Evolutionary conservation across 2,113 vertebrate genomes (phyloP).

Genomic region (Albula glossodonta): DNA sequence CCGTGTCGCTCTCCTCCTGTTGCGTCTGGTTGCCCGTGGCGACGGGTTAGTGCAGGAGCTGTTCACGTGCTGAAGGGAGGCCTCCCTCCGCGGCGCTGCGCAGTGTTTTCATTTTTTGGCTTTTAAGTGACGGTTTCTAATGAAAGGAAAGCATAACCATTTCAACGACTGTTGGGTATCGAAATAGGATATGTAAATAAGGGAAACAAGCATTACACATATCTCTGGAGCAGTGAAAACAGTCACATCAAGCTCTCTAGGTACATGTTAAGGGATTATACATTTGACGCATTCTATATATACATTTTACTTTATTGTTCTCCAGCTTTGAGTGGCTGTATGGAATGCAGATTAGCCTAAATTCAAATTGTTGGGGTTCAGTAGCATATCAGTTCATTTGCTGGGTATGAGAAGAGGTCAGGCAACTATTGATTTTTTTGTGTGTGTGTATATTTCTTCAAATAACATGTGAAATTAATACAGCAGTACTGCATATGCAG

Average conservation of each 20-base stretch:
- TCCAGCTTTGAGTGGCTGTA: conserved; percentile 50
- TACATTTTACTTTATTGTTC: conserved; percentile 60
- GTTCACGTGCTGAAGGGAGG: not conserved
- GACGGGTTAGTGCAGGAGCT: not conserved
- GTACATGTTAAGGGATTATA: conserved; percentile 50
- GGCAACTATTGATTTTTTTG: conserved; percentile 70
- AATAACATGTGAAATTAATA: conserved; percentile 37
- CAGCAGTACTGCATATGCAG: not conserved
- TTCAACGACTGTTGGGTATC: not conserved
- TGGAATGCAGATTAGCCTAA: conserved; percentile 47
- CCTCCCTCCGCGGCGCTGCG: not conserved
- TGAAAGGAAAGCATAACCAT: not conserved
- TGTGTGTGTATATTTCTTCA: conserved; percentile 43
- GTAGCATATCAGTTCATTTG: conserved; percentile 74
- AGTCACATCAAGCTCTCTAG: conserved; percentile 43
- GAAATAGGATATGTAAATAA: not conserved
- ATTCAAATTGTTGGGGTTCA: conserved; percentile 64
- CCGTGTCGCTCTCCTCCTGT: not conserved
- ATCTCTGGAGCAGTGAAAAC: conserved; percentile 27
- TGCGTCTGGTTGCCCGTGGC: not conserved
- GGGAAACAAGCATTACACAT: conserved; percentile 1
- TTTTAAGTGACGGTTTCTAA: not conserved
- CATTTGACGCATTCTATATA: conserved; percentile 36
- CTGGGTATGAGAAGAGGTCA: conserved; percentile 55
- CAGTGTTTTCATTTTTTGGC: not conserved